Conservation (phyloP, 1,140 invertebrate genomes). For the Portunus trituberculatus region DNA sequence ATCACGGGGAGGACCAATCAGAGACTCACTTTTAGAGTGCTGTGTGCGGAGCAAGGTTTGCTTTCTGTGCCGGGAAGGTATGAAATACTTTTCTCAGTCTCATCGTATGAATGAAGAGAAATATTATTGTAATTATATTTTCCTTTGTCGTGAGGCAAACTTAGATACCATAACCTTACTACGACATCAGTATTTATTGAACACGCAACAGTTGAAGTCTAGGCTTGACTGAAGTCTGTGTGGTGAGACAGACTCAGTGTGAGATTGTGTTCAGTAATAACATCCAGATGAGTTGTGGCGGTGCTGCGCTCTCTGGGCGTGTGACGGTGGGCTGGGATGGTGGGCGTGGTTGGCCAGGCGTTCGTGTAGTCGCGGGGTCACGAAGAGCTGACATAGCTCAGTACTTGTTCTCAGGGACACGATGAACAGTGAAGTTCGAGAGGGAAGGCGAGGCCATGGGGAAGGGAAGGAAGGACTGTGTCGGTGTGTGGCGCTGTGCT, state of each 20-base stretch:
- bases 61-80: not conserved
- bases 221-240: not conserved
- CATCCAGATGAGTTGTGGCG: not conserved
- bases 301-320: not conserved
- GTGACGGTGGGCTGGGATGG: too few relatives aligned
- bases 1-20: not conserved
- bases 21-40: not conserved
- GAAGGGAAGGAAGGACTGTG: too few relatives aligned
- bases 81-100: not conserved
- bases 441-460: not conserved
- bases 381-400: not conserved
- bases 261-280: not conserved
- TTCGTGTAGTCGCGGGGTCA: not conserved
- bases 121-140: not conserved
- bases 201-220: not conserved
- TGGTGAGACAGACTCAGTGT: not conserved
- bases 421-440: not conserved
- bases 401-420: not conserved
- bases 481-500: too few relatives aligned
- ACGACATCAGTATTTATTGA: not conserved
- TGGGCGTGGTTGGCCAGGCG: not conserved
- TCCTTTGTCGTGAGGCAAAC: constrained; percentile 7
- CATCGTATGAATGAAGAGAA: not conserved
- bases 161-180: not conserved
- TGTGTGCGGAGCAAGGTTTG: not conserved